Conservation (phyloP, 2,888 invertebrate genomes). For the Lasioglossum morio region DNA sequence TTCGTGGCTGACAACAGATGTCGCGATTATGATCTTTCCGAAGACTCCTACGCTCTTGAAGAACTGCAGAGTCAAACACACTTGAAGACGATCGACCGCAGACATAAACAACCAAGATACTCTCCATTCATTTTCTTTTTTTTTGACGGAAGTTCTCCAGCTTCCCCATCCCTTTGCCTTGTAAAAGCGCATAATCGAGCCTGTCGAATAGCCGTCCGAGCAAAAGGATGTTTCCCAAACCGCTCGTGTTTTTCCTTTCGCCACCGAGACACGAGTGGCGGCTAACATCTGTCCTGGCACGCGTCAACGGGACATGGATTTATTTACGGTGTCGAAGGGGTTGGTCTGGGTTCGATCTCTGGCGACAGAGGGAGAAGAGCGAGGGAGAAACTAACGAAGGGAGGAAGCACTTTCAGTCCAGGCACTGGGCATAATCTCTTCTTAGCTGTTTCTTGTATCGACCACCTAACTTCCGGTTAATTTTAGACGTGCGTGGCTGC, state of each 20-base stretch:
- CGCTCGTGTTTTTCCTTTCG: conserved; percentile 54
- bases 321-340: conserved; percentile 65
- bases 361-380: conserved; percentile 36
- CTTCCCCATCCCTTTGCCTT: neutral
- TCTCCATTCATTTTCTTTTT: neutral
- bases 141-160: conserved; percentile 7
- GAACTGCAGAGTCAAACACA: too few species aligned
- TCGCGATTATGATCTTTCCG: too few species aligned
- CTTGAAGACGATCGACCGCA: neutral
- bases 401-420: conserved; percentile 53
- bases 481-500: conserved; percentile 46
- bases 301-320: conserved; percentile 60
- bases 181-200: conserved; percentile 32
- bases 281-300: conserved; percentile 52
- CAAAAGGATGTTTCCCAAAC: conserved; percentile 50
- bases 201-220: conserved; percentile 18
- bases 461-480: conserved; percentile 59
- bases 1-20: too few species aligned
- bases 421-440: conserved; percentile 52
- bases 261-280: conserved; percentile 22
- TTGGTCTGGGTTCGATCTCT: conserved; percentile 66
- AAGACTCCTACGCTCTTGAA: too few species aligned
- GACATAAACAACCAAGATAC: neutral
- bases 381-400: conserved; percentile 6
- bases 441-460: conserved; percentile 45